Evolutionary conservation across 2,888 invertebrate species (phyloP), one percentile per base, ranked within the genome.

Genomic region (Shargacucullia verbasci): DNA sequence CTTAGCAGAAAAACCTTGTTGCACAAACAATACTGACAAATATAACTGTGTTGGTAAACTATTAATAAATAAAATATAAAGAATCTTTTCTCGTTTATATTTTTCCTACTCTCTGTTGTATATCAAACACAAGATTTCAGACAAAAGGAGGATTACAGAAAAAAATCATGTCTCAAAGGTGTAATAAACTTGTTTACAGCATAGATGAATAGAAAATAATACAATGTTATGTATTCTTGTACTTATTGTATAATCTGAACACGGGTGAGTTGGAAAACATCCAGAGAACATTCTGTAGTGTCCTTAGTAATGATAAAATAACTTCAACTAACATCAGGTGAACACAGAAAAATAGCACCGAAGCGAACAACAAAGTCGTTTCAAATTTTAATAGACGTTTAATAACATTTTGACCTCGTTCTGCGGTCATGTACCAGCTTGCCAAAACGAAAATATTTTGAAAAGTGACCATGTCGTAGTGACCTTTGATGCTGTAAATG

Each of bases 221-320:
- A 56, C 35, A 59, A 40, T 44, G 45, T 46, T 48, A 34, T 47
- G 15, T 70, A 47, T 45, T 60, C 25, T 54, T 50, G 46, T 33
- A 10, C 45, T 13, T 44, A 45, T 49, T 59, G 39, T 49, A 20
- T 14, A 43, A 40, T 52, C 57, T 49, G 31, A 14, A 57, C 38
- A 59, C 50, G 57, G 31, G 40, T 45, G 38, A 45, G 38, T 76
- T 76, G 76, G 73, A 70, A 61, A 52, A 39, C 57, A 52, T 70
- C 74, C 74, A 76, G 49, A 56, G 46, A 46, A 50, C 46, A 67
- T 60, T 76, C 55, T 40, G 13, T 50, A 41, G 38, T 56, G 52
- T 62, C 43, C 39, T 40, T 39, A 50, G 20, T 40, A 13, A 56
- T 66, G 59, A 76, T 67, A 39, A 34, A 70, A 57, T 37, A 6